Base-by-base conservation (phyloP, 2,113 vertebrate genomes). In the Ondatra zibethicus region DNA sequence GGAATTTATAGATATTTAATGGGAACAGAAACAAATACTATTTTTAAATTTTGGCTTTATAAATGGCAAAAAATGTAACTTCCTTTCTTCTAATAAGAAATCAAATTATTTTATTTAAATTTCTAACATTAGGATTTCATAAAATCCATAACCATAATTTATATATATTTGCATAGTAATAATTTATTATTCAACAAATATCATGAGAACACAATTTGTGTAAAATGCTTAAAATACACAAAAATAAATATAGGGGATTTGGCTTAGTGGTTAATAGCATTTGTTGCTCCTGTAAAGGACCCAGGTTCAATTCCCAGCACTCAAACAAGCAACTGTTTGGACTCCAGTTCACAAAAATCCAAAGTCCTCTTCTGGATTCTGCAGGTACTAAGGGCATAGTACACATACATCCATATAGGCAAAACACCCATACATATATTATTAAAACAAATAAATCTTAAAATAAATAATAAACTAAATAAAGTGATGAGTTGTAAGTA, bases 181-280 rank as follows among this genome's bases (percentile, higher is more conserved):
- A 42, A 91, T 66, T 80, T 94, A 75, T 85, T 95, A 52, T 58
- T 92, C 27, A 90, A 82, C 27, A 92, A 87, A 65, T 81, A 96
- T 50, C 27, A 75, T 70, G 13, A 95, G 7, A 19, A 91, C 5
- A 75, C 65, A 72, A 14, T 42, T 94, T 84, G 7, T 4, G 27
- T 36, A 88, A 87, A 93, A 14, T 92, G 21, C 39, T 73, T 39
- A 81, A 58, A 81, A 36, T n/a, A 81, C 2, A 55, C 25, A n/a
- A 21, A 81, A 81, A 81, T n/a, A 55, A 58, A 58, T 7, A 55
- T 36, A 58, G 78, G 78, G 3, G 52, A 19, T 3, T 58, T 81
- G 78, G 70, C 70, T 73, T 6, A 39, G 70, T 39, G 36, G 52
- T 81, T 58, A 58, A 55, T 19, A 58, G 33, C 52, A 81, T 25